Evolutionary conservation across 2,888 invertebrate genomes (phyloP), one percentile per base, ranked within the genome.

Genomic region (Gandaritis pyraliata): DNA sequence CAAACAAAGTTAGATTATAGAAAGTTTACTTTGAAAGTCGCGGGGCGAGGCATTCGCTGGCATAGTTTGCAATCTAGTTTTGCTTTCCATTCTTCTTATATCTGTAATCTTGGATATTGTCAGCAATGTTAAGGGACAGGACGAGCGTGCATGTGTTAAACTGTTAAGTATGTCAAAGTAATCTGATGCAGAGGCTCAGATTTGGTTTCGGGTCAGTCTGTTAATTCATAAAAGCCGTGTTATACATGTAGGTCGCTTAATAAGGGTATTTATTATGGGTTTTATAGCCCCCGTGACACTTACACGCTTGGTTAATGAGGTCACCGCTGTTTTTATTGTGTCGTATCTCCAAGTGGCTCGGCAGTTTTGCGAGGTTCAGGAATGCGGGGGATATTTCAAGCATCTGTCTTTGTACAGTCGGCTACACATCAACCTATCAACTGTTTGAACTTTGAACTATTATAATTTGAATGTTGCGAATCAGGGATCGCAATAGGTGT

Each of bases 251-350:
- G 69, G 69, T 69, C 73, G 70, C 73, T 74, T 76, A 76, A 75
- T 78, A 74, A 74, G 72, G 72, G 72, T 78, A 77, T 74, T 79
- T 76, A 73, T 73, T 79, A 70, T 71, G 66, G 72, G 74, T 72
- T 80, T 81, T 79, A 82, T 76, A 68, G 73, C 68, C 64, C 71
- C 71, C 72, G 67, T 75, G 76, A 72, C 73, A 74, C 70, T 75
- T 62, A 71, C 70, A 70, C 73, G 73, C 67, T 65, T 67, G 65
- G 61, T 70, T 81, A 82, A 84, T 82, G 81, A 83, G 80, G 77
- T 77, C 78, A 73, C 70, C 54, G 45, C 64, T 70, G 71, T 70
- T 76, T 72, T 69, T 72, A 74, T 73, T 70, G 57, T 63, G 58
- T 53, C 66, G 54, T 59, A 53, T 59, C 49, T 54, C 39, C 47